Conservation (phyloP, 1,140 invertebrate genomes). For the Atta colombica region DNA sequence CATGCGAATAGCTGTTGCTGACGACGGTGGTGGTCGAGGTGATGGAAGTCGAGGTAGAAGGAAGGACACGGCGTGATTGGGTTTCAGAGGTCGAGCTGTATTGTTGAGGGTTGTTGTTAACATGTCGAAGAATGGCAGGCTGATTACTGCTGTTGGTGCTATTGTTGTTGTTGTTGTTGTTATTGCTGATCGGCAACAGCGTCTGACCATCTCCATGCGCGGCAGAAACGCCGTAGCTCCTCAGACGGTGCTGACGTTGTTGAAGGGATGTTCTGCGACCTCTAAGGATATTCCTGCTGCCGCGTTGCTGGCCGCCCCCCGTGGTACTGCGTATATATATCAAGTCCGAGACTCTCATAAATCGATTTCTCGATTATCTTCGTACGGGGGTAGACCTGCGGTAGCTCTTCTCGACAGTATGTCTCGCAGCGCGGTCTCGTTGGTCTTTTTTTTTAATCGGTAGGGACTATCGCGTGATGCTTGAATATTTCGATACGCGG, state of each 20-base stretch:
- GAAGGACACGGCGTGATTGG: conserved; percentile 80
- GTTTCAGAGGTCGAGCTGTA: conserved; percentile 80
- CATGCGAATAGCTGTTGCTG: conserved; percentile 73
- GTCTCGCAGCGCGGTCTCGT: conserved; percentile 40
- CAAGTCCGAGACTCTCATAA: conserved; percentile 69
- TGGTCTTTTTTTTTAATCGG: conserved; percentile 15
- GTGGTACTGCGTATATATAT: conserved; percentile 73
- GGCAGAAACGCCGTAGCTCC: conserved; percentile 83
- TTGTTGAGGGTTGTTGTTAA: conserved; percentile 78
- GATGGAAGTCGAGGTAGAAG: conserved; percentile 79
- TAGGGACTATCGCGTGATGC: not conserved
- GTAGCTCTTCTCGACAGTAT: conserved; percentile 36
- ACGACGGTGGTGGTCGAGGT: conserved; percentile 80
- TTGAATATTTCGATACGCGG: not conserved
- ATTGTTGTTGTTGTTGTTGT: conserved; percentile 73
- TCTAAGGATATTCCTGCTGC: conserved; percentile 73
- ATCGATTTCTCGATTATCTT: conserved; percentile 47
- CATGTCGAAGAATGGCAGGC: conserved; percentile 54
- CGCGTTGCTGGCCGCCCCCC: conserved; percentile 64
- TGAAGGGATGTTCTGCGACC: conserved; percentile 81
- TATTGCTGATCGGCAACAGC: conserved; percentile 77
- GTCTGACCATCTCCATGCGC: conserved; percentile 84
- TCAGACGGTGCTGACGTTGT: conserved; percentile 82
- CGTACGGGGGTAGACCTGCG: conserved; percentile 14
- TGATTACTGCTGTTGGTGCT: conserved; percentile 62